phyloP scores from a whole-genome alignment of 2,113 vertebrate genomes.

The Sarotherodon lohbergeri region DNA sequence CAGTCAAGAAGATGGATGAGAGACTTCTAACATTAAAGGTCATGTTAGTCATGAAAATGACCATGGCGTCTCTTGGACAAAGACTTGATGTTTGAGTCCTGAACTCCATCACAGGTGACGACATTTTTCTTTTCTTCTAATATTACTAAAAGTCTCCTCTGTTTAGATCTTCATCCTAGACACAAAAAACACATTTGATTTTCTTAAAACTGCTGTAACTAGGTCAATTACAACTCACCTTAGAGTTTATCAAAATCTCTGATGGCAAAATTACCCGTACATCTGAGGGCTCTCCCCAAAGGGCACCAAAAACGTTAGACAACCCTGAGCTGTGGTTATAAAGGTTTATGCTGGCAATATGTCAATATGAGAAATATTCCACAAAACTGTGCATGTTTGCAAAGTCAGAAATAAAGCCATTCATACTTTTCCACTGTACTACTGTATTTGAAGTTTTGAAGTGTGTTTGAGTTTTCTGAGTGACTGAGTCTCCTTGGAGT shows the following conservation, averaged over 20 bases:
- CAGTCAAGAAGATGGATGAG: neutral
- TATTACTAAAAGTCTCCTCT: neutral
- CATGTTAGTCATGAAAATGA: neutral
- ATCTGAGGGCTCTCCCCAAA: neutral
- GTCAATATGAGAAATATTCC: neutral
- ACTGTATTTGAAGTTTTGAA: neutral
- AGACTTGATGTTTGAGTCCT: neutral
- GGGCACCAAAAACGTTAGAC: neutral
- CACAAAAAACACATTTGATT: neutral
- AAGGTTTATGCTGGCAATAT: neutral
- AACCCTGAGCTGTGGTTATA: neutral
- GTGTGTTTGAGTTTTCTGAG: neutral
- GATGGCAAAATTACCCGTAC: neutral
- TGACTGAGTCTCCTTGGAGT: conserved; percentile 11
- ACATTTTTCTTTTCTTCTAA: neutral
- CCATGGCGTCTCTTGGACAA: neutral
- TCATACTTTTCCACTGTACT: neutral
- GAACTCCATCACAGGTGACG: neutral
- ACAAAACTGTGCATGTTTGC: neutral
- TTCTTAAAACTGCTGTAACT: neutral
- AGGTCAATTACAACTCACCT: neutral
- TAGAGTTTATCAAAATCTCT: neutral
- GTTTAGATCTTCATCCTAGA: neutral
- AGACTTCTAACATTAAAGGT: neutral
- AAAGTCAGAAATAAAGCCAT: neutral